phyloP scores from a whole-genome alignment of 2,797 vertebrate genomes.

The Emydoidea blandingii region DNA sequence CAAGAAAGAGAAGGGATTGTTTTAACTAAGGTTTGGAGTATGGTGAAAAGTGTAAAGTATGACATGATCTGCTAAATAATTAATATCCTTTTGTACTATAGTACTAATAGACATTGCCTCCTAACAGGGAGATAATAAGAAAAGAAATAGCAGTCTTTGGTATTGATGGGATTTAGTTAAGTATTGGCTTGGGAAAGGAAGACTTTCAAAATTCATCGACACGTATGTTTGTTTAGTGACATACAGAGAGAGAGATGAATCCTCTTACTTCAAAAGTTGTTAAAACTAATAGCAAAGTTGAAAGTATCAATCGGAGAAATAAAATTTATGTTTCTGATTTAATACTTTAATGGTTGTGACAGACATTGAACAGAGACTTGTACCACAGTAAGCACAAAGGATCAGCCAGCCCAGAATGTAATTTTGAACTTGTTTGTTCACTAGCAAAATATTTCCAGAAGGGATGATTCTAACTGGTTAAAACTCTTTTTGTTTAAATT shows the following conservation, averaged over 20 bases:
- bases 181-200: background rate
- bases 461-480: background rate
- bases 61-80: conserved; percentile 25
- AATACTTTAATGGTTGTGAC: conserved; percentile 78
- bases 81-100: conserved; percentile 8
- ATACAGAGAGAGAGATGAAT: background rate
- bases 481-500: background rate
- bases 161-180: background rate
- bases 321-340: conserved; percentile 6
- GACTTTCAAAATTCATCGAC: background rate
- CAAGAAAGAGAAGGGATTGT: background rate
- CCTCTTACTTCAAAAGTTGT: conserved; percentile 7
- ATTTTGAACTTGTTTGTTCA: background rate
- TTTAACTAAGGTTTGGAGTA: background rate
- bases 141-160: background rate
- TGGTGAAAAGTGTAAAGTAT: conserved; percentile 5
- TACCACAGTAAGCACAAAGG: conserved; percentile 9
- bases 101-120: background rate
- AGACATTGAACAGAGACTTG: conserved; percentile 69
- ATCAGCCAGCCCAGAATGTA: background rate
- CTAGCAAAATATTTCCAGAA: background rate
- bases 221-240: background rate
- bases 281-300: background rate
- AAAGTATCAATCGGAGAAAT: background rate
- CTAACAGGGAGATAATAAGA: background rate